A percentile compares a stretch with the other conserved stretches of the same genome.
Conservation (phyloP, 2,113 vertebrate genomes). For the Ellobius talpinus region DNA sequence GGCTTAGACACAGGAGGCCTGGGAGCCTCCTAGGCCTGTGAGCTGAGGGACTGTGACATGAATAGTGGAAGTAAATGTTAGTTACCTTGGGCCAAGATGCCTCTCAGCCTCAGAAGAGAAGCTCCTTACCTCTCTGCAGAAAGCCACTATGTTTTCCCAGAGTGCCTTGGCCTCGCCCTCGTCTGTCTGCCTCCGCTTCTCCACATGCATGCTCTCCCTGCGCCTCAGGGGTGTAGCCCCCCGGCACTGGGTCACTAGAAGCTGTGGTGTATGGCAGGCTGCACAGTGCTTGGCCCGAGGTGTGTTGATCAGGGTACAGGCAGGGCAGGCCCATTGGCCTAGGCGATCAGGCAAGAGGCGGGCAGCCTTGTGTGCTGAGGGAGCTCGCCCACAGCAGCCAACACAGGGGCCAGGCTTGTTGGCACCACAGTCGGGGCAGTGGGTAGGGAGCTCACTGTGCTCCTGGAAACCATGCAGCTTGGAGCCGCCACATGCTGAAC, state of each 20-base stretch:
- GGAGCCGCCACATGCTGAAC: conserved; percentile 94
- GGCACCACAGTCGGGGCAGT: conserved; percentile 88
- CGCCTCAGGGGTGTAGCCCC: conserved; percentile 91
- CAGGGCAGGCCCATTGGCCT: conserved; percentile 94
- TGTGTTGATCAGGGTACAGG: conserved; percentile 96
- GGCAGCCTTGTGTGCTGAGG: conserved; percentile 86
- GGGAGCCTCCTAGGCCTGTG: neutral
- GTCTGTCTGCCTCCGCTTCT: conserved; percentile 94
- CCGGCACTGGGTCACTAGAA: conserved; percentile 91
- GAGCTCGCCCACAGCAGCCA: conserved; percentile 80
- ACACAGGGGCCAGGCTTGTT: conserved; percentile 78
- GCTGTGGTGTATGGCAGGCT: conserved; percentile 96
- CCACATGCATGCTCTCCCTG: conserved; percentile 96
- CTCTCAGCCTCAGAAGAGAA: neutral
- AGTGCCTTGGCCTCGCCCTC: conserved; percentile 98
- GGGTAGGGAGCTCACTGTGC: conserved; percentile 81
- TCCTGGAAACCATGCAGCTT: conserved; percentile 98
- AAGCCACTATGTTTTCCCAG: conserved; percentile 97
- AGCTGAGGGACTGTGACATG: neutral
- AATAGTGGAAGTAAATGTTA: neutral
- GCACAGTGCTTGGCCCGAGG: conserved; percentile 93
- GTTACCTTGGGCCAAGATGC: neutral
- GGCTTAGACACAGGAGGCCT: neutral
- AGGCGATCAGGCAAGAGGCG: conserved; percentile 78
- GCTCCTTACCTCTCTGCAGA: conserved; percentile 95